These are phyloP conservation scores for Callipepla californica DNA, from an alignment of 2,113 vertebrate species.

Conservation along the genomic window DNA sequence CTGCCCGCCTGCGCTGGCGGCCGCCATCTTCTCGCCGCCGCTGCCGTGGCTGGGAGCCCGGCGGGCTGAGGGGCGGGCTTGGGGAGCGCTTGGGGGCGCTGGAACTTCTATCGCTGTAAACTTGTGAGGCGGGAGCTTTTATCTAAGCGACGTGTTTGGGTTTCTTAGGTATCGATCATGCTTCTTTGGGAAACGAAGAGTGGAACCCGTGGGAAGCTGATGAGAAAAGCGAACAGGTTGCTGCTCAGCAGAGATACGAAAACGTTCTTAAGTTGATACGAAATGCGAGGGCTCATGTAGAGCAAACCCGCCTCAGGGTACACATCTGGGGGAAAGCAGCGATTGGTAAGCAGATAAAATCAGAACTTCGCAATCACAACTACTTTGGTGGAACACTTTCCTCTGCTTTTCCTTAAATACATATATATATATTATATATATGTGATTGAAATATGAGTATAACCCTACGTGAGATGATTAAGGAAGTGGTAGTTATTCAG, in stretches of 20 bases:
- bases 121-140: too few species aligned
- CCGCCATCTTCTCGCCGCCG: neutral
- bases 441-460: neutral
- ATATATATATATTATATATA: fast-evolving
- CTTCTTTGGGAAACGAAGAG: constrained; percentile 75
- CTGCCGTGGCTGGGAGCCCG: too few species aligned
- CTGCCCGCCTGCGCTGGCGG: neutral
- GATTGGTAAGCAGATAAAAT: constrained; percentile 83
- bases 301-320: constrained; percentile 81
- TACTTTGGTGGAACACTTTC: neutral
- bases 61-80: neutral
- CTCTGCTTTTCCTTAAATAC: neutral
- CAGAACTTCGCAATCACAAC: neutral
- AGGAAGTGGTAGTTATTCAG: neutral
- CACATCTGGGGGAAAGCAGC: constrained; percentile 99
- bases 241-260: constrained; percentile 80
- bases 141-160: neutral
- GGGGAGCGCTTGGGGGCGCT: too few species aligned
- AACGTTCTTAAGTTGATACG: constrained; percentile 81
- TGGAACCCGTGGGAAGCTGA: constrained; percentile 98
- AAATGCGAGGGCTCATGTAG: constrained; percentile 75
- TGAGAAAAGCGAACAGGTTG: constrained; percentile 83
- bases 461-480: neutral
- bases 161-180: constrained; percentile 61
- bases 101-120: too few species aligned